Base-by-base conservation (phyloP, 1,140 invertebrate species). In the Aradophagus sp. region DNA sequence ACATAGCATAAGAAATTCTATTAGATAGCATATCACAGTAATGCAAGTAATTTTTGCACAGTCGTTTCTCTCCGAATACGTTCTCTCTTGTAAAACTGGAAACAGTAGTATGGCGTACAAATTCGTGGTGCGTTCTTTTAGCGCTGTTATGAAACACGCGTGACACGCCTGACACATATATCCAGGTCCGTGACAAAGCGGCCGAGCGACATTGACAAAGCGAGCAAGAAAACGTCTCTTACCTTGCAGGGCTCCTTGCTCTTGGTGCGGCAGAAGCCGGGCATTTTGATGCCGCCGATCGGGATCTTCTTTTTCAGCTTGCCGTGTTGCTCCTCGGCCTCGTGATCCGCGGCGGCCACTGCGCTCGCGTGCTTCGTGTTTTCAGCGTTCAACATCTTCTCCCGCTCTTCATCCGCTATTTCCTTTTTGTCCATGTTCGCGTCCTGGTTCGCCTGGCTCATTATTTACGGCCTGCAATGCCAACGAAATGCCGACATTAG, bases 251-350 rank as follows among this genome's bases (percentile, higher is more conserved):
- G 89, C 79, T 91, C 90, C 77, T 91, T 92, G 67, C 91, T 92
- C 75, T 91, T 91, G 67, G 90, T 92, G 62, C 90, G 89, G 50
- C 91, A 93, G 75, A 93, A 93, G 17, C 92, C 92, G 3, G 92
- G 92, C 89, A 94, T 91, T 86, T 93, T 93, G 36, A 94, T 92
- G 8, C 91, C 92, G 20, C 92, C 92, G 66, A 93, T 93, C 1
- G 92, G 92, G 74, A 93, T 93, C 79, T 92, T 93, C 68, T 79
- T 86, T 77, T 91, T 93, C 5, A 91, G 91, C 73, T 93, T 92
- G n/a, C n/a, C n/a, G n/a, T n/a, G n/a, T 1, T 86, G 87, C 41
- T 87, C 87, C 15, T 88, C 87, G 16, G 78, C 68, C 56, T 81
- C 86, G 50, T 76, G 69, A 71, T 87, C 87, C 2, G 78, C 52